Conservation (phyloP, 2,113 vertebrate species). For the Cebidichthys violaceus region DNA sequence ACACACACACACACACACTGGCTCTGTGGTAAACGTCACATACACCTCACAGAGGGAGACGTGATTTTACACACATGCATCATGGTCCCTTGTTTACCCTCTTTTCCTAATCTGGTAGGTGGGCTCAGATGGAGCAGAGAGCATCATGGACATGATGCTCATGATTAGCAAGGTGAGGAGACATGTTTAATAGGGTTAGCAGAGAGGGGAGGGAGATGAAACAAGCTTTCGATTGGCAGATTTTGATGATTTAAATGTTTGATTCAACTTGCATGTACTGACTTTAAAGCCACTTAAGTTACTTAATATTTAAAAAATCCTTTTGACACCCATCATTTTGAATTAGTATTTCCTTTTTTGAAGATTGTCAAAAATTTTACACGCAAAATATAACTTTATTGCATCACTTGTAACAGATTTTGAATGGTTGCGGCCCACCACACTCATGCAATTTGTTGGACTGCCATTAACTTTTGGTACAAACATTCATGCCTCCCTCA, state of each 20-base stretch:
- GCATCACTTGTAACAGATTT: background rate
- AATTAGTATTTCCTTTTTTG: background rate
- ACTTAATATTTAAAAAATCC: background rate
- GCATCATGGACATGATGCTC: background rate
- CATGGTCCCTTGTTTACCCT: background rate
- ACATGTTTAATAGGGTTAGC: background rate
- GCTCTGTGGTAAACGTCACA: conserved; percentile 55
- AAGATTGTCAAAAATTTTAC: background rate
- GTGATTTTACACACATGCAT: conserved; percentile 36
- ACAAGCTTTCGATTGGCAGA: background rate
- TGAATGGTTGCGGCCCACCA: too few relatives aligned
- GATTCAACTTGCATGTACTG: background rate
- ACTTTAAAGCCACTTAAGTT: background rate
- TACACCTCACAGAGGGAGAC: conserved; percentile 46
- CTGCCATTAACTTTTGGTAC: background rate
- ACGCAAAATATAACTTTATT: background rate
- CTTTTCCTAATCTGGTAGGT: background rate
- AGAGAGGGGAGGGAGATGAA: background rate
- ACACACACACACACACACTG: conserved; percentile 40
- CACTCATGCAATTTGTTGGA: background rate
- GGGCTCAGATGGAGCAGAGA: conserved; percentile 1
- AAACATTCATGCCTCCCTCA: background rate
- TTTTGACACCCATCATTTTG: background rate
- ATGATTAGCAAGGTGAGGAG: conserved; percentile 34
- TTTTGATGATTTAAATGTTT: background rate